Evolutionary conservation across 2,888 invertebrate species (phyloP), one percentile per base, ranked within the genome.

Genomic region (Mesoligia furuncula): DNA sequence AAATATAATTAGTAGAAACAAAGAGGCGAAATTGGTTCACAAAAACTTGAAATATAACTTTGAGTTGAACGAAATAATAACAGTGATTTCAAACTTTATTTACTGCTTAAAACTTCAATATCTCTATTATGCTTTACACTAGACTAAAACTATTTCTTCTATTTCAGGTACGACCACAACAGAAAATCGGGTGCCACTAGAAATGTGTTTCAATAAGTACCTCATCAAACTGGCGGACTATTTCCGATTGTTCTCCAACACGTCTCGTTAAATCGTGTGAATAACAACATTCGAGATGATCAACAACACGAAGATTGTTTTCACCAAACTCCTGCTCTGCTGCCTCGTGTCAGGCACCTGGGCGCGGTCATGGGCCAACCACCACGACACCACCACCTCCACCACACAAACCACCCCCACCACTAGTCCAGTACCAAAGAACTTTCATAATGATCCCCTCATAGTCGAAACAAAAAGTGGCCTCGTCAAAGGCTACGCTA

Each of bases 381-480:
- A 96, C 86, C 97, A 97, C 87, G 97, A 97, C 81, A 96, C 96
- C 0, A 96, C 97, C 11, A 97, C 97, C 2, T 96, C 97, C 11
- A 96, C 97, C 1, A 96, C 97, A 24, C 95, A 96, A 87, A 96
- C 96, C 0, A 96, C 96, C 17, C 96, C 97, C 3, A 96, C 96
- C 27, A 96, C 97, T 64, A 96, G 93, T 82, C 93, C 93, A 11
- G 91, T 92, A 74, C 96, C 97, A 75, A 97, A 96, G 89, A 97
- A 97, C 87, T 95, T 97, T 85, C 97, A 97, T 89, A 97, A 96
- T 93, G 98, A 98, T 93, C 98, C 98, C 0, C 96, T 98, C 82
- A 98, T 98, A 75, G 98, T 99, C 68, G 98, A 98, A 93, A 99
- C 99, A 42, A 98, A 98, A 86, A 98, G 98, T 90, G 99, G 99